These are phyloP conservation scores for Telmatochromis brichardi DNA, from an alignment of 2,113 vertebrate genomes.

Conservation along the genomic window DNA sequence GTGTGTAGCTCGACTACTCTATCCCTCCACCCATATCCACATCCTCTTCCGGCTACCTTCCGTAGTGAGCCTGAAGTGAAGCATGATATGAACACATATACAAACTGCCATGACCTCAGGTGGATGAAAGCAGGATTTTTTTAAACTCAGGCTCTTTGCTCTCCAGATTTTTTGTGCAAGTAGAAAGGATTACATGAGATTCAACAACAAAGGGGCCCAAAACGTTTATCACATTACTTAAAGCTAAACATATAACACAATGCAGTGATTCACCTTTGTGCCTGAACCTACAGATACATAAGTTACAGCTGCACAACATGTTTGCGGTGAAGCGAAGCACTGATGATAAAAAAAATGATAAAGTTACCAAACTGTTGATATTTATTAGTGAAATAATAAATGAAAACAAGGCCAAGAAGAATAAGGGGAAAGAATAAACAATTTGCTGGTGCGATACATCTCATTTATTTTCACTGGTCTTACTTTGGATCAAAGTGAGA, in stretches of 20 bases:
- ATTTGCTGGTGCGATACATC: neutral
- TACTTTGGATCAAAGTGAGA: neutral
- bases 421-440: neutral
- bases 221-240: neutral
- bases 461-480: neutral
- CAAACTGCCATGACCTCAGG: neutral
- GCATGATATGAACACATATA: neutral
- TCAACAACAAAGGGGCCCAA: neutral
- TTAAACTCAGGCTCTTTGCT: neutral
- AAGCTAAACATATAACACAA: neutral
- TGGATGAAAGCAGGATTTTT: neutral
- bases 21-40: constrained; percentile 35
- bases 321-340: neutral
- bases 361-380: neutral
- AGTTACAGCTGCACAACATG: neutral
- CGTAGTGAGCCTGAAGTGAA: neutral
- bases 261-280: neutral
- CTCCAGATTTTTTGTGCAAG: neutral
- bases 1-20: neutral
- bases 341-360: neutral
- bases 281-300: neutral
- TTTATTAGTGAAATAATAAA: neutral
- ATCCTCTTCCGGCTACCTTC: constrained; percentile 36
- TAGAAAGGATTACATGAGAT: neutral
- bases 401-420: neutral